Evolutionary conservation across 64 coral and sea anemone genomes (phyloP), one percentile per base, ranked within the genome.

Genomic region (Dendronephthya gigantea): DNA sequence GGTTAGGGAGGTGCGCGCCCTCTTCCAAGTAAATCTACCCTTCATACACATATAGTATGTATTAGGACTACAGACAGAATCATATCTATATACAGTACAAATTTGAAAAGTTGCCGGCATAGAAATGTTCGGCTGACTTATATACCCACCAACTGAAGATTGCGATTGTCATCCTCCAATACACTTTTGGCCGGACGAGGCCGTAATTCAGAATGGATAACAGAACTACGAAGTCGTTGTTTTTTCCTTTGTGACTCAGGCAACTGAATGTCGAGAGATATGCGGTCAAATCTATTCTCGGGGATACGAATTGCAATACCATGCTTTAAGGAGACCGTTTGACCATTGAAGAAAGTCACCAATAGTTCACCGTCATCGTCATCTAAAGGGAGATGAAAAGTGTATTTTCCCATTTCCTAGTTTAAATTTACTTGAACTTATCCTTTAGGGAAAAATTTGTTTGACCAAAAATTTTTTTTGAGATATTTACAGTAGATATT

Each of bases 321-420:
- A 22, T 86, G 68, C 0, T 56, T 85, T 8, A 98, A 32, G 19
- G 87, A 59, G 50, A 69, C 79, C 29, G 95, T 98, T 45, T 93
- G 83, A 3, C 92, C 92, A 51, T 98, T 98, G 85, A 87, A 93
- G 82, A 98, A 98, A 13, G 95, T 90, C 12, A 98, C 95, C 14
- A 98, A 56, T 19, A 98, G 82, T 16, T 90, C 83, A 22, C 91
- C 91, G 15, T 86, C 79, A 8, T 49, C 82, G 10, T 87, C 56
- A 41, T 58, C 32, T 82, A 50, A 83, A 87, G 49, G 79, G 23
- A 65, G 83, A 55, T 40, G 45, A 86, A 13, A 13, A 17, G n/a
- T n/a, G n/a, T n/a, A n/a, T n/a, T n/a, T n/a, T n/a, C n/a, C n/a
- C n/a, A n/a, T n/a, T n/a, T n/a, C n/a, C n/a, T n/a, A n/a, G n/a